Conservation (phyloP, 92 coral and sea anemone species). For the Paragorgia papillata region DNA sequence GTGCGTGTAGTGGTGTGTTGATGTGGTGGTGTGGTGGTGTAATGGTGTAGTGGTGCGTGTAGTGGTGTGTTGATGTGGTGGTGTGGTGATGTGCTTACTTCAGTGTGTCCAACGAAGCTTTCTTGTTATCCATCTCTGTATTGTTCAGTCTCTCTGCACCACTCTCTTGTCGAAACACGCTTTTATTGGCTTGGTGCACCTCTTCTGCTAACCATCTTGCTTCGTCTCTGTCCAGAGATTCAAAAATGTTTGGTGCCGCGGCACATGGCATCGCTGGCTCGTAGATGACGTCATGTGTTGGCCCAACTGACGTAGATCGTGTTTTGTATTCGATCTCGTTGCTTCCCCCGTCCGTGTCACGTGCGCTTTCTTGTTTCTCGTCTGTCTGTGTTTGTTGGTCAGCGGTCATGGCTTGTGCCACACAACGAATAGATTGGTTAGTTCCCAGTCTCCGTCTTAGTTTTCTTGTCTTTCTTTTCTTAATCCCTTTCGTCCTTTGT, state of each 20-base stretch:
- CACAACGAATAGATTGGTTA: not conserved
- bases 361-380: not conserved
- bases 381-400: conserved; percentile 1
- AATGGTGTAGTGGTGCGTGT: too few relatives aligned
- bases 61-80: too few relatives aligned
- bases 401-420: not conserved
- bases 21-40: too few relatives aligned
- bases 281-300: conserved; percentile 10
- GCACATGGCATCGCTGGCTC: conserved; percentile 5
- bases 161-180: conserved; percentile 3
- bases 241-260: conserved; percentile 5
- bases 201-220: conserved; percentile 40
- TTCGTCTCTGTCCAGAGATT: conserved; percentile 22
- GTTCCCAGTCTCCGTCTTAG: not conserved
- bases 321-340: not conserved
- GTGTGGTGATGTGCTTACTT: too few relatives aligned
- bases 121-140: conserved; percentile 2
- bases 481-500: not conserved
- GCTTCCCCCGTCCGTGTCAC: not conserved
- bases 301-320: not conserved
- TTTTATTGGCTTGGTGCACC: conserved; percentile 26
- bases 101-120: conserved; percentile 15
- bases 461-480: not conserved
- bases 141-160: conserved; percentile 10
- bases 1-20: too few relatives aligned